A percentile compares a stretch with the other conserved stretches of the same genome.
Evolutionary conservation across 1,140 invertebrate genomes (phyloP).

Genomic region (Platyscapa corneri): DNA sequence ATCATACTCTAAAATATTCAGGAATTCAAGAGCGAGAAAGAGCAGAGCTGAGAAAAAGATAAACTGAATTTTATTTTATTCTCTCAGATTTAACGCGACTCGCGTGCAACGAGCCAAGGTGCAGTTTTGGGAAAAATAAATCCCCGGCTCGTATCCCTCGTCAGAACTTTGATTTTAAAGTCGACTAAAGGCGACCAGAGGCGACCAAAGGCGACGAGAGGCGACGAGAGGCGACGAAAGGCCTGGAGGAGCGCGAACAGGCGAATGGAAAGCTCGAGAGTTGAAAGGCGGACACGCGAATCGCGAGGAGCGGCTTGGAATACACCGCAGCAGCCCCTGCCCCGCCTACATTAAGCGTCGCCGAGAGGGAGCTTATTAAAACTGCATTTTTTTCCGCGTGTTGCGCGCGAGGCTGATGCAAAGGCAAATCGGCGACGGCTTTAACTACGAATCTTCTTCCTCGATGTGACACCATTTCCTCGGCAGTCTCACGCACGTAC

Average conservation of each 20-base stretch:
- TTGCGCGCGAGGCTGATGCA: too few relatives aligned
- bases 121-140: not conserved
- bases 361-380: too few relatives aligned
- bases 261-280: too few relatives aligned
- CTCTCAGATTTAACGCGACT: not conserved
- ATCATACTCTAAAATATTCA: not conserved
- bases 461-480: conserved; percentile 17
- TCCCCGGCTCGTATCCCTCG: not conserved
- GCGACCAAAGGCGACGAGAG: too few relatives aligned
- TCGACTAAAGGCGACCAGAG: too few relatives aligned
- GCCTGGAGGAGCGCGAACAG: too few relatives aligned
- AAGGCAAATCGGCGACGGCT: not conserved
- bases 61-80: not conserved
- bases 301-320: too few relatives aligned
- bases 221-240: too few relatives aligned
- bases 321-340: too few relatives aligned
- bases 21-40: not conserved
- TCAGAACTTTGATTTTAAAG: not conserved
- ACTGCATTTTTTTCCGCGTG: too few relatives aligned
- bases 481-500: not conserved
- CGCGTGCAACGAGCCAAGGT: not conserved
- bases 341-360: too few relatives aligned
- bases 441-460: not conserved
- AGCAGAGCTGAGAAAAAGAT: not conserved
- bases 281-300: too few relatives aligned